These are phyloP conservation scores for Eira barbara DNA, from an alignment of 2,113 vertebrate species.

Conservation along the genomic window DNA sequence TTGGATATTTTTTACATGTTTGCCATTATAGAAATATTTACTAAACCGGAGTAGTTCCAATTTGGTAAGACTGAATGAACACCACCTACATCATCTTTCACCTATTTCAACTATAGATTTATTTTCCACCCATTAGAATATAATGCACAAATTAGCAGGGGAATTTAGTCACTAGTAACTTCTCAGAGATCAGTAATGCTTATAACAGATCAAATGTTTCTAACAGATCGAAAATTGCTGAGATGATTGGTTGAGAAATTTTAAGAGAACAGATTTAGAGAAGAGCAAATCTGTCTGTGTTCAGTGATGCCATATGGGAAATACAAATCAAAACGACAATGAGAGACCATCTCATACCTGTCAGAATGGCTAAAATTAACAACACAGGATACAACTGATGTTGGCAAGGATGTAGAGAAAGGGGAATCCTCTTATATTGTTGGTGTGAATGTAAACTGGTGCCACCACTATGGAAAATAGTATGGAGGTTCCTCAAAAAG, in stretches of 20 bases:
- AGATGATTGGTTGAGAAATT: background rate
- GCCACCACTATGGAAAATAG: background rate
- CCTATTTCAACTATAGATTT: background rate
- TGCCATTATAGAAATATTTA: background rate
- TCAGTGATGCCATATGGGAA: background rate
- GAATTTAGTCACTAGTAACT: background rate
- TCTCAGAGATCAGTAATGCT: background rate
- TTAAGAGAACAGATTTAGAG: background rate
- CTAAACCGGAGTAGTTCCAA: background rate
- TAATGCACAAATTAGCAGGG: background rate
- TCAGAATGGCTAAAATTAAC: background rate
- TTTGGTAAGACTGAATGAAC: background rate
- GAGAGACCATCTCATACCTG: background rate
- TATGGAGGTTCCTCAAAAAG: background rate
- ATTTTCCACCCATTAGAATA: background rate
- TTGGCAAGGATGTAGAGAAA: background rate
- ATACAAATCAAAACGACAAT: background rate
- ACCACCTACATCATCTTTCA: background rate
- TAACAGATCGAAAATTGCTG: background rate
- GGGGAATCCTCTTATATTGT: background rate
- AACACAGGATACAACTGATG: background rate
- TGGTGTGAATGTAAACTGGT: background rate
- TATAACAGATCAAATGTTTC: background rate
- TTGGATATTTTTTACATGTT: background rate
- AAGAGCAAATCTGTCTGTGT: background rate